A percentile compares a stretch with the other conserved stretches of the same genome.
phyloP scores from a whole-genome alignment of 2,888 invertebrate species.

The Leucozona laternaria region DNA sequence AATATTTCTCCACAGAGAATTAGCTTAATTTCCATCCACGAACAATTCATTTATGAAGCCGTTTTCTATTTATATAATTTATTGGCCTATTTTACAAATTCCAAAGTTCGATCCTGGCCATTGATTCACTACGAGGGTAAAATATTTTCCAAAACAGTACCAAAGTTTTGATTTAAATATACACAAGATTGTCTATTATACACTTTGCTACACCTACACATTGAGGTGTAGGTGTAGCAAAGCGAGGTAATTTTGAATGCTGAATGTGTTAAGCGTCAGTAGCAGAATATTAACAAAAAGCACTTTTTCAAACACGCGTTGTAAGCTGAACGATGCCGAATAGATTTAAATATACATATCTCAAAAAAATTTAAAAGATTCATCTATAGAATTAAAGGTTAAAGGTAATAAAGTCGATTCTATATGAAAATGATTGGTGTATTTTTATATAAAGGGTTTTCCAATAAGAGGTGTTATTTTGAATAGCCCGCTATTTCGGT shows the following conservation, averaged over 20 bases:
- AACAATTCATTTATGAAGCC: no score
- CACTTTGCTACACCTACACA: neutral
- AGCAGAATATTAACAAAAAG: slow-evolving; percentile 1
- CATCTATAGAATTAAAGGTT: neutral
- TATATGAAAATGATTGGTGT: no score
- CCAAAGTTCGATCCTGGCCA: neutral
- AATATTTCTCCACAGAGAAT: no score
- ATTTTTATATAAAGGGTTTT: no score
- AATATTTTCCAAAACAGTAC: slow-evolving; percentile 18
- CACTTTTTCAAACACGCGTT: neutral
- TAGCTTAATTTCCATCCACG: no score
- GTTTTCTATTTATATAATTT: neutral
- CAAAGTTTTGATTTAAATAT: slow-evolving; percentile 67
- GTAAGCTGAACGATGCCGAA: neutral
- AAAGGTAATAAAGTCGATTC: neutral
- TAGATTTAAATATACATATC: neutral
- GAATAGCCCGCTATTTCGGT: no score
- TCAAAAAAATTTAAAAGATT: neutral
- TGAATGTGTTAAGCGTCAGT: slow-evolving; percentile 51
- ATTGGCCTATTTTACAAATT: neutral
- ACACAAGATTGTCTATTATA: slow-evolving; percentile 3
- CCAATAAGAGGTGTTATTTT: no score
- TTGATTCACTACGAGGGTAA: neutral
- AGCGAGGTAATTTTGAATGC: neutral
- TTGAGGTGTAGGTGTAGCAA: no score